Evolutionary conservation across 1,140 invertebrate genomes (phyloP), one percentile per base, ranked within the genome.

Genomic region (Drosophila insularis): DNA sequence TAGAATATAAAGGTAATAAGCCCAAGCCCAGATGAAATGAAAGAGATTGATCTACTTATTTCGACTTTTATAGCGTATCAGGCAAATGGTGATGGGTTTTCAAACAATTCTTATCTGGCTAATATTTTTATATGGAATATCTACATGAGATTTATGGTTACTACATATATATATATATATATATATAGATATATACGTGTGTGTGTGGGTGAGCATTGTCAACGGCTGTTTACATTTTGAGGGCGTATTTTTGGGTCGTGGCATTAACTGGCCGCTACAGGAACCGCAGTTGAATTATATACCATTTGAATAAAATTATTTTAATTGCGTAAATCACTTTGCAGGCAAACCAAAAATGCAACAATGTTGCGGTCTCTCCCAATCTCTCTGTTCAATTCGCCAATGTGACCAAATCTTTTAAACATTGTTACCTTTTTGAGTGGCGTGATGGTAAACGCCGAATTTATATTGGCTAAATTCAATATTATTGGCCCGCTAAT

Each of bases 281-380:
- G 61, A 35, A 80, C 81, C 68, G 68, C 72, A 86, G 75, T 78
- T 89, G 80, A 87, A 87, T 87, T 87, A 89, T 89, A 80, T 80
- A 89, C 72, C 80, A 87, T 87, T 87, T 87, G 84, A 89, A 82
- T 80, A 76, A 87, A 89, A 87, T 87, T 89, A 87, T 87, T 87
- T 87, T 87, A 87, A 87, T 87, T 87, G 82, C 82, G 84, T 87
- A 87, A 87, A 89, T 87, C 82, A 87, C 80, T 87, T 87, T 87
- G 80, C 76, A 82, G 68, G 73, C 63, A 78, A 89, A 87, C 76
- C 76, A 65, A 74, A 76, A 87, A 77, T 86, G 81, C 75, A 81
- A 87, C 81, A 85, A 81, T 78, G 81, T 82, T 78, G 81, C 63
- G 81, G 78, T 84, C 35, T 27, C 27, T 5, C 27, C 27, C 27